Conservation (phyloP, 2,888 invertebrate genomes). For the Chrysina gloriosa region DNA sequence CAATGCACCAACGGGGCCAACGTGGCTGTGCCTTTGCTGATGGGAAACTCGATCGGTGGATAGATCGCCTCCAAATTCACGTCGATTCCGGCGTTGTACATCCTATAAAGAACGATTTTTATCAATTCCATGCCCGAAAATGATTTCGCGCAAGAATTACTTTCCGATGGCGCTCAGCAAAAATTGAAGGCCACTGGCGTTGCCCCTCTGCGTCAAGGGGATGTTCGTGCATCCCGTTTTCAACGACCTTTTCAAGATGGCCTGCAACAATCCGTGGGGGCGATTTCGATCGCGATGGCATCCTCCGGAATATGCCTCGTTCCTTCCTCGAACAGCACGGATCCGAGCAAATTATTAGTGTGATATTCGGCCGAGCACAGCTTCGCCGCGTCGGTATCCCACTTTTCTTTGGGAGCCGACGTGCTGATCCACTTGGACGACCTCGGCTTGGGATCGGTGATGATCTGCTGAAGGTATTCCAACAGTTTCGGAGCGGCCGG, state of each 20-base stretch:
- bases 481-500: constrained; percentile 64
- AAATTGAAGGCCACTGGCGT: constrained; percentile 73
- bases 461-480: constrained; percentile 64
- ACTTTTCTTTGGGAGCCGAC: constrained; percentile 71
- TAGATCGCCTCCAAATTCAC: constrained; percentile 82
- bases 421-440: constrained; percentile 75
- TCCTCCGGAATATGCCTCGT: constrained; percentile 81
- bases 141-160: constrained; percentile 60
- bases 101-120: constrained; percentile 63
- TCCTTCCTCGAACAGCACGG: constrained; percentile 86
- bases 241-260: constrained; percentile 84
- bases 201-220: constrained; percentile 78
- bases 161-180: constrained; percentile 75
- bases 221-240: constrained; percentile 78
- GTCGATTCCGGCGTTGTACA: constrained; percentile 85
- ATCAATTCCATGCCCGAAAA: background rate
- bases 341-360: constrained; percentile 74
- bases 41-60: constrained; percentile 82
- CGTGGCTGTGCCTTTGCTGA: constrained; percentile 87
- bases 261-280: constrained; percentile 92
- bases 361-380: constrained; percentile 75
- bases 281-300: constrained; percentile 88
- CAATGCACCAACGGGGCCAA: constrained; percentile 85
- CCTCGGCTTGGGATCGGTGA: constrained; percentile 66
- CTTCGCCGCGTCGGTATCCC: constrained; percentile 69